Evolutionary conservation across 2,888 invertebrate species (phyloP), one percentile per base, ranked within the genome.

Genomic region (Drosophila helvetica): DNA sequence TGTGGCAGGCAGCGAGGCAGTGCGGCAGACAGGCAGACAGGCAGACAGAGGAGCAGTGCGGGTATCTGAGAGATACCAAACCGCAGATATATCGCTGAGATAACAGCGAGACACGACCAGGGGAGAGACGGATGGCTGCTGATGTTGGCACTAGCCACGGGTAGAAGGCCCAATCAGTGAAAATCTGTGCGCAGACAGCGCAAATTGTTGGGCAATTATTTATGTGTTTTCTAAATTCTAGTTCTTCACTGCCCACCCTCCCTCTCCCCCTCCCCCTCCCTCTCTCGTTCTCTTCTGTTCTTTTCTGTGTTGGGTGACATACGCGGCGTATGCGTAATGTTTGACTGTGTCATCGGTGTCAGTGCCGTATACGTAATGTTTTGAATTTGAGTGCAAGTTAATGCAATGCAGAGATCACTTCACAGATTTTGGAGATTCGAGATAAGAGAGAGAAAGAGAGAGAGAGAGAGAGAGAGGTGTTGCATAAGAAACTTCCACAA

Each of bases 101-200:
- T 55, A 77, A 71, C 52, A 63, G 47, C 45, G 50, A 45, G 18
- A 9, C 45, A 19, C 18, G 48, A 33, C 25, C 43, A 38, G 62
- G 58, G 38, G 48, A 43, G 65, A 43, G 65, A 17, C 63, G 54
- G 4, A 5, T 0, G 15, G 15, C 15, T 7, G 38, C 15, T 38
- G 38, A 15, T 38, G 38, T 38, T 38, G 38, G 38, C 38, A 38
- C 38, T 38, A 15, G n/a, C 38, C 38, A 51, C 52, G 52, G 46
- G 27, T 15, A 15, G 45, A 18, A 46, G 30, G 43, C 46, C 56
- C 54, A 62, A 75, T 86, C 79, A 86, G 76, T 77, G 84, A 78
- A 77, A 81, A 83, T 79, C 77, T 75, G 68, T 78, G 74, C 77
- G 87, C 79, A 86, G 86, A 86, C 86, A 86, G 82, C 85, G 74